Evolutionary conservation across 2,113 vertebrate species (phyloP), one percentile per base, ranked within the genome.

Genomic region (Chaetura pelagica): DNA sequence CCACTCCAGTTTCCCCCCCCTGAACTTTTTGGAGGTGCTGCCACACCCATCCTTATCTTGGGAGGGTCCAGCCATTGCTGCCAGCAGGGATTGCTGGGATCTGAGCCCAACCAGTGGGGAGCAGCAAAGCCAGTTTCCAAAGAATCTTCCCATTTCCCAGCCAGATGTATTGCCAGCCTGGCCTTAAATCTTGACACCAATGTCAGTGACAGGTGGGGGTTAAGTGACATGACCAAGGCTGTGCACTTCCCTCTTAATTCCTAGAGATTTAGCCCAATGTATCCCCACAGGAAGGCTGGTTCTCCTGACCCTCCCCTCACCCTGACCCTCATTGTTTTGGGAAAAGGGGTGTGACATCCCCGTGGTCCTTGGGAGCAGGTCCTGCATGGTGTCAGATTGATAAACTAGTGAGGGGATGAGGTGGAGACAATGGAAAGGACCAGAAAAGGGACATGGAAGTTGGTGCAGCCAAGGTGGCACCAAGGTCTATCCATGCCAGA

Each of bases 291-390:
- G 52, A 67, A 8, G 2, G 4, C 4, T n/a, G 55, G 10, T 61
- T 19, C 32, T 46, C 18, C 63, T 24, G 57, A 21, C 2, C 4
- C 19, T 2, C 19, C 4, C 22, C 24, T 11, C 1, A 0, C 19
- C 49, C n/a, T n/a, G n/a, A n/a, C n/a, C n/a, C 34, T 57, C 40
- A 27, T 38, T 46, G 51, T 1, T 0, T 24, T 1, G 1, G 59
- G 51, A 88, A 44, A 21, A 82, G 55, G 59, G 38, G 64, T 24
- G 26, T 1, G 1, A 30, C 5, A 7, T 24, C 55, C 32, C 79
- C 0, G 0, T 0, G 9, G 26, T 11, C n/a, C 19, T 3, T 2
- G 32, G 38, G 52, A 58, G 12, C 1, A 0, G 29, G 15, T 83
- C 29, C 61, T 44, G 12, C 9, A 10, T 2, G 7, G n/a, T 15